Percentiles rank a stretch among this genome's conserved stretches.
phyloP scores from a whole-genome alignment of 2,888 invertebrate genomes.

The Parnassius orleans region DNA sequence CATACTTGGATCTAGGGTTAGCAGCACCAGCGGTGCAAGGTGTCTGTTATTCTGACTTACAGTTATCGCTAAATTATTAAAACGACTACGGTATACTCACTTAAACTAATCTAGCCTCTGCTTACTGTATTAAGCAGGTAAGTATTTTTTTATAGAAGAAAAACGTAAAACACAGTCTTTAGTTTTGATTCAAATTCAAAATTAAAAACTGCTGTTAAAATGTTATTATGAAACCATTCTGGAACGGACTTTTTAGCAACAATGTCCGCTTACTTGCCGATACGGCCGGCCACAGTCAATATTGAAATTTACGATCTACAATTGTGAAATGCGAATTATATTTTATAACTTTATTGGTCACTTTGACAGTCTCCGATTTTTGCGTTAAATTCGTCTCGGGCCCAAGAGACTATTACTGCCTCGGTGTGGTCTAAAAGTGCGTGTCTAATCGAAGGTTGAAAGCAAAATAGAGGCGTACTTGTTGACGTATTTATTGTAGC shows the following conservation, averaged over 20 bases:
- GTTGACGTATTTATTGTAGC: constrained; percentile 40
- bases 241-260: constrained; percentile 46
- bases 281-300: constrained; percentile 51
- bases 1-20: too few species aligned
- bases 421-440: constrained; percentile 46
- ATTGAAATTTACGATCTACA: constrained; percentile 66
- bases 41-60: too few species aligned
- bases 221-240: constrained; percentile 35
- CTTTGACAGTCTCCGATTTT: constrained; percentile 43
- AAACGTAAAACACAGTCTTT: too few species aligned
- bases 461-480: constrained; percentile 43
- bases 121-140: too few species aligned
- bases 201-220: neutral
- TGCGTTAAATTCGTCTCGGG: constrained; percentile 41
- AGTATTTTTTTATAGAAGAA: too few species aligned
- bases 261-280: constrained; percentile 42
- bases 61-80: too few species aligned
- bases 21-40: too few species aligned
- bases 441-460: constrained; percentile 43
- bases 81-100: too few species aligned
- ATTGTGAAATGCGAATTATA: constrained; percentile 52
- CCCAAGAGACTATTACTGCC: constrained; percentile 39
- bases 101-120: too few species aligned
- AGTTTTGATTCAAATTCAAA: too few species aligned
- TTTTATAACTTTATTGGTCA: constrained; percentile 63